Conservation (phyloP, 2,797 vertebrate genomes). For the Knipowitschia caucasica region DNA sequence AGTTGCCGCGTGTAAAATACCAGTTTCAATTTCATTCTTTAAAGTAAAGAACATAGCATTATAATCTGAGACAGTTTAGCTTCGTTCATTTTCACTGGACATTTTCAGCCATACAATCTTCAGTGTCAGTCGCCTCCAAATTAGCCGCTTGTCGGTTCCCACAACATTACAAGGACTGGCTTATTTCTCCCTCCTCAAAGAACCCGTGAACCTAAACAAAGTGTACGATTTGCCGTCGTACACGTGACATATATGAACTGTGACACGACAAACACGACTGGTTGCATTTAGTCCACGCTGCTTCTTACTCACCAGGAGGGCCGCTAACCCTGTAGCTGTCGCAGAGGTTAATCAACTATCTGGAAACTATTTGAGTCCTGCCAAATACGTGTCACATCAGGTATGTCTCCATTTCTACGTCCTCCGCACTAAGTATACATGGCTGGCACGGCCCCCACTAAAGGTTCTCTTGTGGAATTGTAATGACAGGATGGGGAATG, state of each 20-base stretch:
- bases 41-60: background rate
- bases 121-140: constrained; percentile 20
- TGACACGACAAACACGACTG: constrained; percentile 73
- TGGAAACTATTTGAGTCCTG: constrained; percentile 71
- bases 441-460: constrained; percentile 55
- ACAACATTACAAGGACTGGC: constrained; percentile 36
- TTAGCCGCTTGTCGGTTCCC: constrained; percentile 44
- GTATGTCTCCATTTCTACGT: constrained; percentile 72
- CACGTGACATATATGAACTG: constrained; percentile 65
- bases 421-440: constrained; percentile 62
- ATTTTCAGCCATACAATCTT: background rate
- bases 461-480: constrained; percentile 60
- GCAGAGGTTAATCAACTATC: constrained; percentile 74
- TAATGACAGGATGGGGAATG: constrained; percentile 56
- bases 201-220: constrained; percentile 63
- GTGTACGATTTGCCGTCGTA: constrained; percentile 45
- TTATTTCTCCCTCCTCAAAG: constrained; percentile 37
- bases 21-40: too few species aligned
- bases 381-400: constrained; percentile 80
- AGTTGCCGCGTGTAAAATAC: too few species aligned
- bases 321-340: constrained; percentile 45
- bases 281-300: constrained; percentile 62
- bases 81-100: background rate
- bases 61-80: background rate
- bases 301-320: constrained; percentile 52